Conservation (phyloP, 2,888 invertebrate species). For the Temnothorax rugatulus region DNA sequence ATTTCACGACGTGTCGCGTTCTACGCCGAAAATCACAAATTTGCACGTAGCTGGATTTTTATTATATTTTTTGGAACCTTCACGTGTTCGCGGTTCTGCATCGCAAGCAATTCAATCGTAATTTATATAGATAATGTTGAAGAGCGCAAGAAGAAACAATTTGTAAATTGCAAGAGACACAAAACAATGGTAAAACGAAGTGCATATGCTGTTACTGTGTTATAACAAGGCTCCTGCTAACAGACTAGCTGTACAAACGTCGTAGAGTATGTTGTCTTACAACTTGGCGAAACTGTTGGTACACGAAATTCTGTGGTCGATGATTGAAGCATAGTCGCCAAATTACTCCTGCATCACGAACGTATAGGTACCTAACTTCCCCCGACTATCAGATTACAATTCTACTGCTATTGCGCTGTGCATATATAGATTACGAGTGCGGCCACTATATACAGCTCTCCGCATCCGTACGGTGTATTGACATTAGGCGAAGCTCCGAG, state of each 20-base stretch:
- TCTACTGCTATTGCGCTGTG: neutral
- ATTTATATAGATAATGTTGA: neutral
- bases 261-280: neutral
- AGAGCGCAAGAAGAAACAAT: neutral
- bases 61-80: neutral
- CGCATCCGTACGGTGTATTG: neutral
- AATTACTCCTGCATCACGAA: neutral
- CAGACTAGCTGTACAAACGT: neutral
- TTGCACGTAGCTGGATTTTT: neutral
- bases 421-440: neutral
- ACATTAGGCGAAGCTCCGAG: slow-evolving; percentile 17
- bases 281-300: neutral
- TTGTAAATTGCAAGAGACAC: neutral
- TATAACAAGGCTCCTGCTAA: neutral
- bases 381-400: slow-evolving; percentile 20
- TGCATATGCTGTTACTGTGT: neutral
- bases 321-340: slow-evolving; percentile 17
- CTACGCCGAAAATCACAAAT: neutral
- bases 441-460: neutral
- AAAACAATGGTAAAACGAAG: neutral
- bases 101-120: neutral
- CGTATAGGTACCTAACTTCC: neutral
- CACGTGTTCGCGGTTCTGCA: neutral
- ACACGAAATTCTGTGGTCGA: neutral
- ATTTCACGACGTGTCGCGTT: slow-evolving; percentile 17